Percentiles rank a stretch among this genome's conserved stretches.
Evolutionary conservation across 2,888 invertebrate species (phyloP).

Genomic region (Poecilobothrus nobilitatus): DNA sequence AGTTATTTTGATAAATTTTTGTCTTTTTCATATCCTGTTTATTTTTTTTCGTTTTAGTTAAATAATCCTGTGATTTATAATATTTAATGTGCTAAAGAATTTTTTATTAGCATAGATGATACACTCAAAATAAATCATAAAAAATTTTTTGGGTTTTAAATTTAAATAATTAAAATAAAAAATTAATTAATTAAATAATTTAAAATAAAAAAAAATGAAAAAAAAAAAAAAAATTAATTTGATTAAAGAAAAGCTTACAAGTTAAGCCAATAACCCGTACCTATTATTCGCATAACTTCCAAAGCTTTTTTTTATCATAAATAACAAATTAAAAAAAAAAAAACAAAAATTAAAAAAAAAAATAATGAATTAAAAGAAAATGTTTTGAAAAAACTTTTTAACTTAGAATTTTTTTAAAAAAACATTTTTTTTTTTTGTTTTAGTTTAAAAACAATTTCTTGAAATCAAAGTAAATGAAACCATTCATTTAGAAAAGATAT

Average conservation of each 20-base stretch:
- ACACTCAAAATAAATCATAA: background rate
- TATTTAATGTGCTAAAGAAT: too few species aligned
- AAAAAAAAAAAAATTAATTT: background rate
- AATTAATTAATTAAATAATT: too few species aligned
- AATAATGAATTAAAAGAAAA: background rate
- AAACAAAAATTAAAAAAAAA: background rate
- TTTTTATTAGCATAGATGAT: background rate
- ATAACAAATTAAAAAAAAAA: background rate
- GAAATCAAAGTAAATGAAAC: too few species aligned
- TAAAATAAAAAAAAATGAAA: too few species aligned
- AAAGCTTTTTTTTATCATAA: slow-evolving; percentile 4
- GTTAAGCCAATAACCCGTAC: slow-evolving; percentile 2
- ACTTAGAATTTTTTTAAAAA: background rate
- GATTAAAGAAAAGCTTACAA: slow-evolving; percentile 1
- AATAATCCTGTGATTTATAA: background rate
- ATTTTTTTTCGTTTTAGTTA: too few species aligned
- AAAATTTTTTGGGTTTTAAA: slow-evolving; percentile 5
- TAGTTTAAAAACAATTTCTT: too few species aligned
- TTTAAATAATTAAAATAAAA: background rate
- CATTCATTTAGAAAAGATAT: too few species aligned
- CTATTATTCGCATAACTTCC: slow-evolving; percentile 6
- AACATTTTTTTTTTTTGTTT: background rate
- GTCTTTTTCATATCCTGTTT: background rate
- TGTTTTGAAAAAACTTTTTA: background rate
- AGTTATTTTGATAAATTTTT: background rate